Evolutionary conservation across 2,113 vertebrate species (phyloP).

Genomic region (Lampris incognitus): DNA sequence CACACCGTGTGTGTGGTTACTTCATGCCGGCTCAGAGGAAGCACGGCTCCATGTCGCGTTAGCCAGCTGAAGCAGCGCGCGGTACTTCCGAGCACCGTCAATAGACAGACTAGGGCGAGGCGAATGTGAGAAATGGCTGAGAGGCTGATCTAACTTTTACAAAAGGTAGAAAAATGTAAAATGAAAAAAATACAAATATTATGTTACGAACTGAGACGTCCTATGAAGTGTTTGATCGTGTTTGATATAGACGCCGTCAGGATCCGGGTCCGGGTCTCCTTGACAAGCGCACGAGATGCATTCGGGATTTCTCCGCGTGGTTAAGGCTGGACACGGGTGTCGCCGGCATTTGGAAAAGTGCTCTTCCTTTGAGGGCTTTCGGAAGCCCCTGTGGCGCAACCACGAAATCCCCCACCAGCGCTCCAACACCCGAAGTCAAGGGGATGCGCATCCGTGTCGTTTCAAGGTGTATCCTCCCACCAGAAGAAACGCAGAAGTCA

Average conservation of each 20-base stretch:
- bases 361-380: conserved; percentile 49
- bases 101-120: neutral
- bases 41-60: neutral
- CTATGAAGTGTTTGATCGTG: no score
- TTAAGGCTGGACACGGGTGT: conserved; percentile 31
- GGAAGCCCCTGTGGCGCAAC: conserved; percentile 45
- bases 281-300: neutral
- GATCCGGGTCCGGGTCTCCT: no score
- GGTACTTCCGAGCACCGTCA: neutral
- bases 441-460: conserved; percentile 47
- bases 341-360: conserved; percentile 26
- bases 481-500: conserved; percentile 34
- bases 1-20: neutral
- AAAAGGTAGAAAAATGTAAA: neutral
- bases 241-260: no score
- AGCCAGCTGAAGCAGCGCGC: neutral
- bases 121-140: neutral
- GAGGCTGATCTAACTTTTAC: no score
- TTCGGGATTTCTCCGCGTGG: neutral
- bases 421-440: conserved; percentile 4
- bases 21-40: neutral
- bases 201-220: neutral
- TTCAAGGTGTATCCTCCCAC: conserved; percentile 12
- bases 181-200: neutral
- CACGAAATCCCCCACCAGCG: conserved; percentile 29